Evolutionary conservation across 2,113 vertebrate species (phyloP).

Genomic region (Chroicocephalus ridibundus): DNA sequence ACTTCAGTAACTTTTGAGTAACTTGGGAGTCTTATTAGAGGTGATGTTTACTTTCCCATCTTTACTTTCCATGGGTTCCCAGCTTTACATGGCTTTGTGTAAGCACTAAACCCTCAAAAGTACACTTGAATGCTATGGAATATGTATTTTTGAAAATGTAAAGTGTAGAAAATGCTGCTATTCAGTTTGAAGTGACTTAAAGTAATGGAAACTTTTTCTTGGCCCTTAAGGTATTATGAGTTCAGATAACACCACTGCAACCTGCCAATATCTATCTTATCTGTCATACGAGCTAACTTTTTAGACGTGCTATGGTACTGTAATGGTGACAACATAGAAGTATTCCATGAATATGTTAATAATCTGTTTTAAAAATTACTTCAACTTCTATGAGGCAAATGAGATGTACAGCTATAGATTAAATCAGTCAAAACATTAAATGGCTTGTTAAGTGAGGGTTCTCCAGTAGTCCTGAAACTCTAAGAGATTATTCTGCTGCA

Average conservation of each 20-base stretch:
- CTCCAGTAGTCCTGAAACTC: neutral
- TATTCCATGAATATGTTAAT: neutral
- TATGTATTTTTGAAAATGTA: neutral
- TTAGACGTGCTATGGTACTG: neutral
- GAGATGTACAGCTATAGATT: neutral
- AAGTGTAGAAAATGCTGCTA: neutral
- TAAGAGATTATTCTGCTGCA: neutral
- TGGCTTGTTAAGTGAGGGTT: neutral
- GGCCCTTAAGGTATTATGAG: neutral
- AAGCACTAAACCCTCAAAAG: neutral
- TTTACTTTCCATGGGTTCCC: neutral
- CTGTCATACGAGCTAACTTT: neutral
- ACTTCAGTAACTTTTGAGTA: neutral
- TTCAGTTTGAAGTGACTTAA: neutral
- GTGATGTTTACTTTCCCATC: constrained; percentile 34
- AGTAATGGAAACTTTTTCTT: neutral
- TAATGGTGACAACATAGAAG: neutral
- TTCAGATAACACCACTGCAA: neutral
- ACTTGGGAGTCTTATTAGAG: neutral
- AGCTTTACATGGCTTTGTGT: neutral
- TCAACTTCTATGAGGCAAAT: neutral
- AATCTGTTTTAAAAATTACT: neutral
- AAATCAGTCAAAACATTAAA: neutral
- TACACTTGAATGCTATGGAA: neutral
- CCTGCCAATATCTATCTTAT: neutral